Evolutionary conservation across 2,113 vertebrate genomes (phyloP), one percentile per base, ranked within the genome.

Genomic region (Chionis minor): DNA sequence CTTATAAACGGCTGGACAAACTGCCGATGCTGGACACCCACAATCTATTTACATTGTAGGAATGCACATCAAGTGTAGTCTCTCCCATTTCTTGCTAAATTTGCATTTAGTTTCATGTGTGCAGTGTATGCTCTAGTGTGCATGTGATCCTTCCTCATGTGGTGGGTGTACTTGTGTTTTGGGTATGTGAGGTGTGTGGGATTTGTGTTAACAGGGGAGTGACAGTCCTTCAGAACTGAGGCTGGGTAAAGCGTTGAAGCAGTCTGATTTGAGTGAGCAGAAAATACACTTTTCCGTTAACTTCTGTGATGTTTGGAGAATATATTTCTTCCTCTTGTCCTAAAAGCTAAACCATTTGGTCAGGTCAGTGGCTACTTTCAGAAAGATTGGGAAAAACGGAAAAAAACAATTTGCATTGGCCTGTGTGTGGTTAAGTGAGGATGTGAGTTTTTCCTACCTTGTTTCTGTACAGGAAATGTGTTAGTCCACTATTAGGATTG

Each of bases 1-100:
- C 20, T 24, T 72, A 17, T 4, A 61, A 75, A 55, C 8, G 4
- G 8, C 35, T 58, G 27, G 12, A n/a, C 14, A 59, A n/a, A 49
- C 10, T 19, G n/a, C 81, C 38, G 3, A 14, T 44, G 42, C 35
- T 62, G 27, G 61, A 38, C 22, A 72, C 5, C 6, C 14, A 15
- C 35, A 58, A 11, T 11, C 6, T 67, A 7, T 21, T 52, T 65
- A 47, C 0, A 0, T 69, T 65, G n/a, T 72, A n/a, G 42, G 38
- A 63, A 56, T 49, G 14, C 26, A 22, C 2, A 0, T 38, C 23
- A 47, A 20, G 42, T 44, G 14, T 47, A 61, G 35, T 33, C 6
- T 62, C 33, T 81, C 4, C 10, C 5, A 6, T 81, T 86, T 66
- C 40, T 81, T 95, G 27, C 38, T 91, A 54, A 79, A 59, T 80